These are phyloP conservation scores for Thymelicus sylvestris DNA, from an alignment of 2,888 invertebrate genomes.

Conservation along the genomic window DNA sequence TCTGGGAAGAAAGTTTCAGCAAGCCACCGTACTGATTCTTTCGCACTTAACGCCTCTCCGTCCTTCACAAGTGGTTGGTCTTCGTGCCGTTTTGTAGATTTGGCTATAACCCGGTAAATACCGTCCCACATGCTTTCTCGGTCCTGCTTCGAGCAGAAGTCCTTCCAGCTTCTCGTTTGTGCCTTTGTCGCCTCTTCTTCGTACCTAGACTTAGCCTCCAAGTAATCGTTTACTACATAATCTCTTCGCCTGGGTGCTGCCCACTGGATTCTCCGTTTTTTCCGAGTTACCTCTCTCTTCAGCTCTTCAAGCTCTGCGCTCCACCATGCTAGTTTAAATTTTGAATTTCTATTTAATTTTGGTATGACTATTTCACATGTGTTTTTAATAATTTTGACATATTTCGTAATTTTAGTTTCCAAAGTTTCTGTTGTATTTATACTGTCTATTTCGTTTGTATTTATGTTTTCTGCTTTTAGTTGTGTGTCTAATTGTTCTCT, in stretches of 20 bases:
- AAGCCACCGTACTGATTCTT: background rate
- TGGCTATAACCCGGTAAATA: background rate
- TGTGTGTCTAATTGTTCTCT: no score
- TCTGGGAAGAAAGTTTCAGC: background rate
- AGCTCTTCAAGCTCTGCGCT: background rate
- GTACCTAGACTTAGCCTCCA: background rate
- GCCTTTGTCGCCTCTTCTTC: background rate
- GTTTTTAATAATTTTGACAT: no score
- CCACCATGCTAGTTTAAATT: no score
- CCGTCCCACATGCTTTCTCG: background rate
- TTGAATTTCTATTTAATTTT: no score
- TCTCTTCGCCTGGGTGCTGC: background rate
- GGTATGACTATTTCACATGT: background rate
- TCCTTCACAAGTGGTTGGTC: background rate
- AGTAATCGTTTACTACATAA: background rate
- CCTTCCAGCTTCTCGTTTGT: background rate
- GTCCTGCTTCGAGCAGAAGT: background rate
- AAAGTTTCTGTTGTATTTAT: no score
- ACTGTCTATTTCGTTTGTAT: no score
- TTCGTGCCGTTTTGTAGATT: background rate
- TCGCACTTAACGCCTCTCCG: background rate
- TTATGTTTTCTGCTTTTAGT: no score
- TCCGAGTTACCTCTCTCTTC: background rate
- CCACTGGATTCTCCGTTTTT: background rate
- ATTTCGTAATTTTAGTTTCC: no score